Evolutionary conservation across 2,888 invertebrate species (phyloP), one percentile per base, ranked within the genome.

Genomic region (Spodoptera littoralis): DNA sequence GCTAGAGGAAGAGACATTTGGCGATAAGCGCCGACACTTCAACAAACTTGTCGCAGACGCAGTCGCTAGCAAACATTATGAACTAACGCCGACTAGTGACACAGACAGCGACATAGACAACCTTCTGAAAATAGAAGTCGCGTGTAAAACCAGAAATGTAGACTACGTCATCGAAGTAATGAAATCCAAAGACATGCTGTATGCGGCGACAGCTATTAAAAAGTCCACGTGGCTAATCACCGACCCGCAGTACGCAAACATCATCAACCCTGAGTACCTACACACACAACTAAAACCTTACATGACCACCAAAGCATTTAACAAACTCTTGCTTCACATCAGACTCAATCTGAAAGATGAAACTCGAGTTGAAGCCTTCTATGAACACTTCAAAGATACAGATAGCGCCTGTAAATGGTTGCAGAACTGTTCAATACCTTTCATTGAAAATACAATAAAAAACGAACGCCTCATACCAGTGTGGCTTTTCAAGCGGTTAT

Each of bases 121-220:
- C 60, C 72, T 91, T 42, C 75, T 88, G 27, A 88, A 88, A 80
- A 91, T 91, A 66, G 90, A 91, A 61, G 60, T 88, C 45, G 91
- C 90, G 0, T 75, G 84, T 58, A 72, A 79, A 12, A 82, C 80
- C 8, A 86, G 76, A 72, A 75, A 90, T 70, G 76, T 89, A 1
- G 78, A 87, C 18, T 90, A 85, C 54, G 81, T 91, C 56, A 69
- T 90, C 6, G 82, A 84, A 30, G 82, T 87, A 43, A 66, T 91
- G 0, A 88, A 90, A 66, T 84, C 82, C 46, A 79, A 86, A 44
- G 90, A 92, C 68, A 86, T 89, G 83, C 70, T 92, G 44, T 90
- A 88, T 64, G 86, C 88, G 4, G 86, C 90, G 8, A 84, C 86
- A 74, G 90, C 86, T 12, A 85, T 92, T 48, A 91, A 89, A 62